phyloP scores from a whole-genome alignment of 2,797 vertebrate genomes.

The Chaunax sp. region DNA sequence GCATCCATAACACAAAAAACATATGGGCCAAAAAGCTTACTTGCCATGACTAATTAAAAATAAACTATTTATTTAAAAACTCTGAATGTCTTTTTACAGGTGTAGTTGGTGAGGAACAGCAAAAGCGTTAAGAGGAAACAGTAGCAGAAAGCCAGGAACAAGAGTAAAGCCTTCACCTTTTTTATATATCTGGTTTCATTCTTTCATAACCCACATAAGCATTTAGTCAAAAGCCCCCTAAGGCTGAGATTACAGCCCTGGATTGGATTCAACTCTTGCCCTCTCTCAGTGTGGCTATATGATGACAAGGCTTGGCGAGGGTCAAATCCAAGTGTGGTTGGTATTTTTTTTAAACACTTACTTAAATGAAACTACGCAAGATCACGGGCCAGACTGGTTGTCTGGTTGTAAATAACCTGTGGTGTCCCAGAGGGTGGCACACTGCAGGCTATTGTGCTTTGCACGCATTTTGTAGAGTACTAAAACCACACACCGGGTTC shows the following conservation, averaged over 20 bases:
- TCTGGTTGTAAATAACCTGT: constrained; percentile 74
- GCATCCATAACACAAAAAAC: background rate
- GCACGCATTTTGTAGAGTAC: constrained; percentile 59
- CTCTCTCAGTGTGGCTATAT: constrained; percentile 40
- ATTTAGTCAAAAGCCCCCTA: constrained; percentile 55
- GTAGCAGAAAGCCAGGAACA: constrained; percentile 25
- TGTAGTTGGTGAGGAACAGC: constrained; percentile 12
- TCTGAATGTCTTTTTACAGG: constrained; percentile 2
- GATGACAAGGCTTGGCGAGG: constrained; percentile 61
- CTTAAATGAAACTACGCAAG: constrained; percentile 57
- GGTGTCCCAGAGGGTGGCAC: constrained; percentile 74
- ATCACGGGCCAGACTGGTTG: constrained; percentile 58
- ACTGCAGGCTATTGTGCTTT: constrained; percentile 61
- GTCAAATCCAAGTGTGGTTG: constrained; percentile 38
- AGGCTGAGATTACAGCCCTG: constrained; percentile 64
- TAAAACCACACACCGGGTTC: constrained; percentile 60
- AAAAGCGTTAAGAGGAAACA: constrained; percentile 11
- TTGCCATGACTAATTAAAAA: constrained; percentile 10
- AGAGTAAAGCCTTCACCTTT: constrained; percentile 40
- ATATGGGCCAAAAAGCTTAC: background rate
- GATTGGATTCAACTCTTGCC: constrained; percentile 62
- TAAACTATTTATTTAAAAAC: background rate
- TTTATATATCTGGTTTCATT: constrained; percentile 48
- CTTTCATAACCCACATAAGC: constrained; percentile 56
- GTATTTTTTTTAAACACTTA: constrained; percentile 26